Conservation (phyloP, 2,113 vertebrate genomes). For the Hippocampus mohnikei region DNA sequence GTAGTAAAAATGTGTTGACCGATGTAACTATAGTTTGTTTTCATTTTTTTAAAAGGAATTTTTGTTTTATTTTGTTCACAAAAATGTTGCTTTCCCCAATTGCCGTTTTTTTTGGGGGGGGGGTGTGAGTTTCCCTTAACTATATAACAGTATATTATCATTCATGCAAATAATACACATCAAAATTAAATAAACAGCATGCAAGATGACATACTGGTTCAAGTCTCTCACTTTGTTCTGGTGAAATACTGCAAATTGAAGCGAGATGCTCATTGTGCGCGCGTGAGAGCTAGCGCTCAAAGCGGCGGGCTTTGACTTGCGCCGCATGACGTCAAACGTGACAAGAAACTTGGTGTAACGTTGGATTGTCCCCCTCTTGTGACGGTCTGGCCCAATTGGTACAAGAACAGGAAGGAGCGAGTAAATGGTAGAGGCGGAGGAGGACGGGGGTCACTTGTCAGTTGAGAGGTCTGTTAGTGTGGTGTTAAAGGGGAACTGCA, state of each 20-base stretch:
- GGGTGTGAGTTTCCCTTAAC: too few species aligned
- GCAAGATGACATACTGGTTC: constrained; percentile 14
- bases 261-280: background rate
- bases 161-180: constrained; percentile 48
- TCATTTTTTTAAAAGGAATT: too few species aligned
- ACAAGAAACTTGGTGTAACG: background rate
- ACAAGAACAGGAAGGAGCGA: constrained; percentile 60
- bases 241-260: background rate
- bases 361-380: constrained; percentile 11
- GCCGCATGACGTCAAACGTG: background rate
- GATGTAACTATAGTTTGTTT: too few species aligned
- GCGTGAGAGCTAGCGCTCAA: too few species aligned
- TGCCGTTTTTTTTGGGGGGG: too few species aligned
- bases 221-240: background rate
- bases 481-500: constrained; percentile 41
- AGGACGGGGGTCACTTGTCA: background rate
- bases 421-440: constrained; percentile 39
- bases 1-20: too few species aligned
- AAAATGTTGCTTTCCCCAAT: too few species aligned
- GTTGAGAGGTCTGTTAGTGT: constrained; percentile 37
- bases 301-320: background rate
- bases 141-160: background rate
- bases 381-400: constrained; percentile 74
- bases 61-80: too few species aligned
- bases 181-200: constrained; percentile 27